A percentile compares a stretch with the other conserved stretches of the same genome.
Conservation (phyloP, 2,797 vertebrate genomes). For the Yasuhikotakia modesta region DNA sequence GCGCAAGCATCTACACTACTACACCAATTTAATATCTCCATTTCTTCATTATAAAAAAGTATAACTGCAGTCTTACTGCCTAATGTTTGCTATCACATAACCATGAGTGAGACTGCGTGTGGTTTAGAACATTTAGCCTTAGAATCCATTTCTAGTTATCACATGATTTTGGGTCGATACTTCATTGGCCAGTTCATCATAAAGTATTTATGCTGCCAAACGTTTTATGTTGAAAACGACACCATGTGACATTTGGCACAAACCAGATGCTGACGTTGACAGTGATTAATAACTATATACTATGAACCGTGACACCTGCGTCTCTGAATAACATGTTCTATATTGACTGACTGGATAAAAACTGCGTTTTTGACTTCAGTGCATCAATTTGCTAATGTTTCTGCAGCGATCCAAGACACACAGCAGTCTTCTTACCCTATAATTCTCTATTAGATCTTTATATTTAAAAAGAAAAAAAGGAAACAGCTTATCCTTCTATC, state of each 20-base stretch:
- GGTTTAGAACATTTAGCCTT: slow-evolving; percentile 3
- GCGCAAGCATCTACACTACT: slow-evolving; percentile 20
- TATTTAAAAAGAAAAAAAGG: slow-evolving; percentile 24
- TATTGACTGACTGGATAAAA: slow-evolving; percentile 42
- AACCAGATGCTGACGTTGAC: slow-evolving; percentile 27
- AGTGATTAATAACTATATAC: slow-evolving; percentile 39
- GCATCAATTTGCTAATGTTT: slow-evolving; percentile 21
- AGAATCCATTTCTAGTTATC: not conserved
- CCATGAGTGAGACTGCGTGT: slow-evolving; percentile 2
- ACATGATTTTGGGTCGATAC: slow-evolving; percentile 10
- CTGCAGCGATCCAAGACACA: not conserved
- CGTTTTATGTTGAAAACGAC: slow-evolving; percentile 16
- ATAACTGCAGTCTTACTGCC: slow-evolving; percentile 17
- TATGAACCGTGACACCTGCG: slow-evolving; percentile 18
- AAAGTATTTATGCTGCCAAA: slow-evolving; percentile 6
- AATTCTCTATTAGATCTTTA: slow-evolving; percentile 24
- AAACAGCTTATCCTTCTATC: slow-evolving; percentile 13
- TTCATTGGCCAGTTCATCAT: slow-evolving; percentile 1
- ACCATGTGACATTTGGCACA: slow-evolving; percentile 24
- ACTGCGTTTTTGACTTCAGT: slow-evolving; percentile 15
- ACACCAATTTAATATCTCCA: not conserved
- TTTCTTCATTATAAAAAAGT: slow-evolving; percentile 17
- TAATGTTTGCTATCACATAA: slow-evolving; percentile 20
- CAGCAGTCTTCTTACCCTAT: not conserved
- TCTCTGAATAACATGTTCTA: slow-evolving; percentile 15